phyloP scores from a whole-genome alignment of 92 coral and sea anemone species.

The Metridium senile region DNA sequence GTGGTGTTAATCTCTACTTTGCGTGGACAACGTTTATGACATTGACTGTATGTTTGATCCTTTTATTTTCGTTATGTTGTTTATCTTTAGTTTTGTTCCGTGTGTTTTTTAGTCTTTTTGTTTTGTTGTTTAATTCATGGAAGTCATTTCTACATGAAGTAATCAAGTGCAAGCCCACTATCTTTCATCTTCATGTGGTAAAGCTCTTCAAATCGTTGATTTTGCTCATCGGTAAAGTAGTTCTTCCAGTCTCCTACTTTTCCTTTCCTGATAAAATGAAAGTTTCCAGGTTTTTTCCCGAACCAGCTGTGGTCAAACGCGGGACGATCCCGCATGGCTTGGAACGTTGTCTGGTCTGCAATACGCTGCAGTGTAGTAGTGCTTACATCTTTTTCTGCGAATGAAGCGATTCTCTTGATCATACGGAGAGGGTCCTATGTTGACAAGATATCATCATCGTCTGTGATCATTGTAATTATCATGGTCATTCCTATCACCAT shows the following conservation, averaged over 20 bases:
- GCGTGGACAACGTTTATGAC: too few species aligned
- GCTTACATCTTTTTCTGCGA: conserved; percentile 25
- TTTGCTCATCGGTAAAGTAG: conserved; percentile 47
- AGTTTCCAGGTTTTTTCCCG: conserved; percentile 35
- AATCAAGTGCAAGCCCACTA: conserved; percentile 45
- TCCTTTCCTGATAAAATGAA: conserved; percentile 46
- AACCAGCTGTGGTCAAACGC: conserved; percentile 49
- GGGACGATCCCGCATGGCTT: conserved; percentile 38
- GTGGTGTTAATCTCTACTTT: too few species aligned
- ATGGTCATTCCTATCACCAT: too few species aligned
- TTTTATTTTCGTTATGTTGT: too few species aligned
- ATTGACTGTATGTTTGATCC: too few species aligned
- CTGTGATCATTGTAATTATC: too few species aligned
- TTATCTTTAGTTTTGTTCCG: too few species aligned
- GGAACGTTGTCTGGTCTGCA: conserved; percentile 44
- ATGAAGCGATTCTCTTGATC: conserved; percentile 28
- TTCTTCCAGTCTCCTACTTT: conserved; percentile 53
- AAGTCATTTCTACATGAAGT: not conserved
- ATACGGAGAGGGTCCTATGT: conserved; percentile 30
- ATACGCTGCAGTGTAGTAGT: conserved; percentile 25
- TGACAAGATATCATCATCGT: too few species aligned
- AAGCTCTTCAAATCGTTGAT: conserved; percentile 37
- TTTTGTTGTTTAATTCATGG: not conserved
- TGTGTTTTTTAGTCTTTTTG: too few species aligned
- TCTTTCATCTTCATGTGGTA: conserved; percentile 38